A percentile compares a stretch with the other conserved stretches of the same genome.
Evolutionary conservation across 2,113 vertebrate genomes (phyloP).

Genomic region (Aldabrachelys gigantea): DNA sequence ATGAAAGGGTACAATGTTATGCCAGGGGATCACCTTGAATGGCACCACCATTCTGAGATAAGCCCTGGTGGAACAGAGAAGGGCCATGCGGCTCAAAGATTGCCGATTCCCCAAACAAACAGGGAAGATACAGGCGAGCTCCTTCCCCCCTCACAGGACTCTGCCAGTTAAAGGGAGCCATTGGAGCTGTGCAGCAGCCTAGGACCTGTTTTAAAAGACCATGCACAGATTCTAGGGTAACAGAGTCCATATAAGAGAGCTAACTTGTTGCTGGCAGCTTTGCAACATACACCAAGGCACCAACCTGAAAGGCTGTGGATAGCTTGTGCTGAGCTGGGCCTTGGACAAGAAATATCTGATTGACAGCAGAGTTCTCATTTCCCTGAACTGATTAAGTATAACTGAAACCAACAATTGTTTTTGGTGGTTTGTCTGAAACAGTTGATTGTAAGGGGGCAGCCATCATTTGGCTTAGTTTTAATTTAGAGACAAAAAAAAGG

Average conservation of each 20-base stretch:
- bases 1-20: background rate
- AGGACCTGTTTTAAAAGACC: background rate
- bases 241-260: background rate
- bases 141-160: background rate
- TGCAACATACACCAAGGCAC: conserved; percentile 57
- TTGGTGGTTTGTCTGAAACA: conserved; percentile 75
- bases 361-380: conserved; percentile 74
- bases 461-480: conserved; percentile 73
- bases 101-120: background rate
- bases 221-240: background rate
- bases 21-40: background rate
- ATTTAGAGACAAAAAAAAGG: conserved; percentile 66
- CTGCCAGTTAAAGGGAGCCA: background rate
- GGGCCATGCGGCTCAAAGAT: background rate
- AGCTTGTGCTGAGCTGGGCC: conserved; percentile 68
- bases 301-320: conserved; percentile 36
- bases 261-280: conserved; percentile 61
- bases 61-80: background rate
- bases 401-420: conserved; percentile 75
- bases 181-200: background rate
- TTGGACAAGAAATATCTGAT: conserved; percentile 74
- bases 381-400: conserved; percentile 75
- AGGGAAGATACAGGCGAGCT: background rate
- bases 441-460: conserved; percentile 75
- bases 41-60: background rate